A percentile compares a stretch with the other conserved stretches of the same genome.
Conservation (phyloP, 1,140 invertebrate genomes). For the Sarcophaga bullata region DNA sequence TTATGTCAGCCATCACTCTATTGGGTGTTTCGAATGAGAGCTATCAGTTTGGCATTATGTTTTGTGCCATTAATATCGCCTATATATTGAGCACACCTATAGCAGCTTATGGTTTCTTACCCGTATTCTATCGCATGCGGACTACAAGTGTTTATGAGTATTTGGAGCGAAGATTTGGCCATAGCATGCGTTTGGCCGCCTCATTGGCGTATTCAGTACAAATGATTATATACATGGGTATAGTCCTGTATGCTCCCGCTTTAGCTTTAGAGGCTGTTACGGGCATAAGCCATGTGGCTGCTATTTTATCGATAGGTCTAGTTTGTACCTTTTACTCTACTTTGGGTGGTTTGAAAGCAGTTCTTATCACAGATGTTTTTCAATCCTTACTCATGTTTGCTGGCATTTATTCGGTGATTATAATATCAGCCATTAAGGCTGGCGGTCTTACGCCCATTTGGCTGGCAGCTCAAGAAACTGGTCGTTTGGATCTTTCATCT, state of each 20-base stretch:
- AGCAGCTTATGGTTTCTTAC: constrained; percentile 83
- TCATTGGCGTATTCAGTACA: constrained; percentile 84
- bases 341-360: constrained; percentile 90
- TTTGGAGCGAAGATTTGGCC: constrained; percentile 83
- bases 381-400: constrained; percentile 83
- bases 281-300: constrained; percentile 74
- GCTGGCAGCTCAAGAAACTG: constrained; percentile 72
- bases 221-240: constrained; percentile 90
- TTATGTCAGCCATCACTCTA: constrained; percentile 94
- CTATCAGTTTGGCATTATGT: constrained; percentile 79
- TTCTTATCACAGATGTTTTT: constrained; percentile 87
- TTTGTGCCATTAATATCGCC: constrained; percentile 83
- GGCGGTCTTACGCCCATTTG: constrained; percentile 76
- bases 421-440: constrained; percentile 72
- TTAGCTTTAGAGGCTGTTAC: constrained; percentile 89
- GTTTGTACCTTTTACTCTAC: constrained; percentile 89
- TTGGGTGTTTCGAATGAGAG: constrained; percentile 85
- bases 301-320: constrained; percentile 81
- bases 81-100: constrained; percentile 87
- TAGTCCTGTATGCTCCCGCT: constrained; percentile 92
- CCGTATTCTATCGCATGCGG: constrained; percentile 88
- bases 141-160: constrained; percentile 92
- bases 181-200: constrained; percentile 73
- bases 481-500: constrained; percentile 71
- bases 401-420: constrained; percentile 78